Evolutionary conservation across 1,140 invertebrate genomes (phyloP).

Genomic region (Drosophila chauvacae): DNA sequence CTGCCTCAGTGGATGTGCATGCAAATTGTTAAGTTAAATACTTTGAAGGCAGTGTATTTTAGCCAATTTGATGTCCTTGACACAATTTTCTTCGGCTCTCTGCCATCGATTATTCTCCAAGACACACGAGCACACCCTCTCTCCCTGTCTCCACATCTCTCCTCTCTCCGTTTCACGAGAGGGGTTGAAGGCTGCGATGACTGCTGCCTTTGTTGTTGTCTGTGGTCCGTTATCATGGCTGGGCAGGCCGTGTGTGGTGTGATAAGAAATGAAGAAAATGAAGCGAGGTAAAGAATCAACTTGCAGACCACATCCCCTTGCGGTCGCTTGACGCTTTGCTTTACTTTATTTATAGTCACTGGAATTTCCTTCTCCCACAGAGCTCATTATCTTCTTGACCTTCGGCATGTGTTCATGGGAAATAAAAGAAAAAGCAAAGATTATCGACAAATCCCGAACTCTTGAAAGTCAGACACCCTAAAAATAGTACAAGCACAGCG

Average conservation of each 20-base stretch:
- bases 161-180: background rate
- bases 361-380: conserved; percentile 48
- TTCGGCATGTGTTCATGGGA: conserved; percentile 38
- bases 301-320: conserved; percentile 25
- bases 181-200: conserved; percentile 25
- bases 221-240: conserved; percentile 42
- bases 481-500: conserved; percentile 36
- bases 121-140: background rate
- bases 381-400: conserved; percentile 36
- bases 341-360: conserved; percentile 37
- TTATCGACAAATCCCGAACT: conserved; percentile 9
- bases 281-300: conserved; percentile 21
- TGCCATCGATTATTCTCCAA: conserved; percentile 49
- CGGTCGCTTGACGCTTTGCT: conserved; percentile 5
- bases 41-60: conserved; percentile 44
- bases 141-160: background rate
- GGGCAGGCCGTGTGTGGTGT: background rate
- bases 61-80: conserved; percentile 44
- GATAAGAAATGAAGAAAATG: conserved; percentile 24
- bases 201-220: conserved; percentile 36
- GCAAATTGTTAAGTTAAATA: conserved; percentile 71
- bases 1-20: conserved; percentile 6
- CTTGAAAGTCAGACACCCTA: conserved; percentile 38
- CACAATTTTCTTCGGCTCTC: conserved; percentile 35
- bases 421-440: conserved; percentile 21